Conservation (phyloP, 2,797 vertebrate species). For the Pygocentrus nattereri region DNA sequence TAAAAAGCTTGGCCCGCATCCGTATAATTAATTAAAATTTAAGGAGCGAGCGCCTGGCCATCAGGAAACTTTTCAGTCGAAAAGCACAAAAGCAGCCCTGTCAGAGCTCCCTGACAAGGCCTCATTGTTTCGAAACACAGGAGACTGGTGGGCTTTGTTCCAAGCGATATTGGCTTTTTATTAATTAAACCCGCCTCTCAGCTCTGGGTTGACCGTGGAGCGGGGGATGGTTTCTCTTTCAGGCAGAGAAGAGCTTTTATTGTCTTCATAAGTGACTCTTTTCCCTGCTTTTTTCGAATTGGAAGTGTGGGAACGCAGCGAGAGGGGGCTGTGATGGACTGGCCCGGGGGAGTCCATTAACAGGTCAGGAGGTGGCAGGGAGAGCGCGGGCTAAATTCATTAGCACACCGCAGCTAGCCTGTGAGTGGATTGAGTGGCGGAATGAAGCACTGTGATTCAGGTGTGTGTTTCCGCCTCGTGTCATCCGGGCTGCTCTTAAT, state of each 20-base stretch:
- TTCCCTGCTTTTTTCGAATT: constrained; percentile 42
- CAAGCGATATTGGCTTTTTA: constrained; percentile 50
- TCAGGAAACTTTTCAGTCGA: constrained; percentile 40
- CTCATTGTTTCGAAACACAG: constrained; percentile 43
- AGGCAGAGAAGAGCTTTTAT: constrained; percentile 35
- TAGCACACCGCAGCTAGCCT: constrained; percentile 54
- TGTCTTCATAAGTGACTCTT: constrained; percentile 42
- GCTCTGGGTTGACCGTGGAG: constrained; percentile 49
- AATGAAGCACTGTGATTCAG: constrained; percentile 30
- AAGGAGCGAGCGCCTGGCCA: constrained; percentile 33
- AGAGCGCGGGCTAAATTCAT: constrained; percentile 60
- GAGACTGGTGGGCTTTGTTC: constrained; percentile 51
- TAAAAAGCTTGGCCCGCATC: constrained; percentile 24
- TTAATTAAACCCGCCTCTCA: constrained; percentile 51
- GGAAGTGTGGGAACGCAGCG: constrained; percentile 46
- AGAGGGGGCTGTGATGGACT: constrained; percentile 49
- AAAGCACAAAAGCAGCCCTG: constrained; percentile 34
- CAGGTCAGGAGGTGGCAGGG: constrained; percentile 57
- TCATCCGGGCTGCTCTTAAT: constrained; percentile 51
- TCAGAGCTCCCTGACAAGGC: constrained; percentile 42
- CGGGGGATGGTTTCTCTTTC: neutral
- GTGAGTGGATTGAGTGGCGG: constrained; percentile 50
- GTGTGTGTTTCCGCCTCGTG: constrained; percentile 39
- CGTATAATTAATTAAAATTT: constrained; percentile 52
- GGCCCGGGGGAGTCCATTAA: constrained; percentile 58